These are phyloP conservation scores for Plecturocebus donacophilus DNA, from an alignment of 2,113 vertebrate species.

Conservation along the genomic window DNA sequence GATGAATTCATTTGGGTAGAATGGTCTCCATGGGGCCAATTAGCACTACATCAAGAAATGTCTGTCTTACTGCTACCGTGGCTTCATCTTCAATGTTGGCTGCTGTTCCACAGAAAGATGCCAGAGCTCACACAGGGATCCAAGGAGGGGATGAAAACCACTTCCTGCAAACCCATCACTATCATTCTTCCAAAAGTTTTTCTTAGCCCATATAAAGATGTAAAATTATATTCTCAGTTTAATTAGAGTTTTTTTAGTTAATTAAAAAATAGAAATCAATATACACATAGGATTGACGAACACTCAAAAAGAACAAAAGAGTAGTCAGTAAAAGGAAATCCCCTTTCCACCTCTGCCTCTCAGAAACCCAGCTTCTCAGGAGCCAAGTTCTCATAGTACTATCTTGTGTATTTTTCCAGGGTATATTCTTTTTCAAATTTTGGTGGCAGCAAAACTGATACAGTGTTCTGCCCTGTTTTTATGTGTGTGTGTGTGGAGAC, in stretches of 20 bases:
- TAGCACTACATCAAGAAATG: constrained; percentile 13
- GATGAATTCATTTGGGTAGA: constrained; percentile 37
- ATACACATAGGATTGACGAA: background rate
- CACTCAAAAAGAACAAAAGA: constrained; percentile 25
- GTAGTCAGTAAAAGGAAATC: background rate
- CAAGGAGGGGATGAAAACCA: background rate
- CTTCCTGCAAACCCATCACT: background rate
- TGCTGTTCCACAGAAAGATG: background rate
- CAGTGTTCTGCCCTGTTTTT: background rate
- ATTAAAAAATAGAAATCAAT: background rate
- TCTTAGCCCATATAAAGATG: background rate
- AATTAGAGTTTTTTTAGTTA: background rate
- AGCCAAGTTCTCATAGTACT: background rate
- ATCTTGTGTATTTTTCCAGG: background rate
- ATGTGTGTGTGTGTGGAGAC: too few relatives aligned
- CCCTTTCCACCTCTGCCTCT: background rate
- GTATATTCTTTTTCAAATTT: background rate
- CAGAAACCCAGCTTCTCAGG: background rate
- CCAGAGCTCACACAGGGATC: background rate
- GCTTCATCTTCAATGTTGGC: background rate
- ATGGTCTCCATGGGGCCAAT: constrained; percentile 11
- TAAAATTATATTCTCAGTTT: background rate
- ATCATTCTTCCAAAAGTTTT: background rate
- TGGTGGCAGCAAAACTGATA: background rate
- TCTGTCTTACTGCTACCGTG: background rate